Evolutionary conservation across 2,797 vertebrate species (phyloP).

Genomic region (Prunella strophiata): DNA sequence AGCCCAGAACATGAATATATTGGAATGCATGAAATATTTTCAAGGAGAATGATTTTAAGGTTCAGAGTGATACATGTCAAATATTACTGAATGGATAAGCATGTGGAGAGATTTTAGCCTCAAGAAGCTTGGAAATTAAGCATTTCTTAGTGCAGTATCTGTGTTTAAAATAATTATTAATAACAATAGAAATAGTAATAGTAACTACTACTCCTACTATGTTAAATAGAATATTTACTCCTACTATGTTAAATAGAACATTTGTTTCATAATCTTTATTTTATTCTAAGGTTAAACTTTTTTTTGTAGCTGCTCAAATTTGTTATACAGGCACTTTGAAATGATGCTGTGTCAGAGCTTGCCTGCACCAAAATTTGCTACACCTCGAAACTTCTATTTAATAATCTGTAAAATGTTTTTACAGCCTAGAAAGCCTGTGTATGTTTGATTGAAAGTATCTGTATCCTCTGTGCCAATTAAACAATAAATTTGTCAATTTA

Average conservation of each 20-base stretch:
- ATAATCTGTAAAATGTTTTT: not conserved
- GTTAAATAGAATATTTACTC: not conserved
- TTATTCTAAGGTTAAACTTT: not conserved
- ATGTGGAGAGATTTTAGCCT: not conserved
- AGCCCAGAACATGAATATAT: slow-evolving; percentile 10
- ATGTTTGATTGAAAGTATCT: not conserved
- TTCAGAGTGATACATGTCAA: not conserved
- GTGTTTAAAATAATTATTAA: not conserved
- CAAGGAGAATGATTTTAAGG: slow-evolving; percentile 4
- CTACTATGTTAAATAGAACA: not conserved
- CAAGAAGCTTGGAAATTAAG: not conserved
- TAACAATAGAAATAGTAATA: not conserved
- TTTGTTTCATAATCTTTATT: not conserved
- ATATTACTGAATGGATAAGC: not conserved
- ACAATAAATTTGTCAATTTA: not conserved
- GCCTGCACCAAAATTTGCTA: not conserved
- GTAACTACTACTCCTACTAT: not conserved
- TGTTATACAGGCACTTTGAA: not conserved
- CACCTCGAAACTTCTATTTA: not conserved
- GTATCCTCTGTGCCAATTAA: not conserved
- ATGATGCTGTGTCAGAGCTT: not conserved
- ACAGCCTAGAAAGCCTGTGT: not conserved
- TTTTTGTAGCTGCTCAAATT: not conserved
- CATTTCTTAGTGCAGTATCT: not conserved
- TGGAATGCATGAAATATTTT: slow-evolving; percentile 34